Evolutionary conservation across 23 tunicate genomes (phyloP), one percentile per base, ranked within the genome.

Genomic region (Trididemnum clinides): DNA sequence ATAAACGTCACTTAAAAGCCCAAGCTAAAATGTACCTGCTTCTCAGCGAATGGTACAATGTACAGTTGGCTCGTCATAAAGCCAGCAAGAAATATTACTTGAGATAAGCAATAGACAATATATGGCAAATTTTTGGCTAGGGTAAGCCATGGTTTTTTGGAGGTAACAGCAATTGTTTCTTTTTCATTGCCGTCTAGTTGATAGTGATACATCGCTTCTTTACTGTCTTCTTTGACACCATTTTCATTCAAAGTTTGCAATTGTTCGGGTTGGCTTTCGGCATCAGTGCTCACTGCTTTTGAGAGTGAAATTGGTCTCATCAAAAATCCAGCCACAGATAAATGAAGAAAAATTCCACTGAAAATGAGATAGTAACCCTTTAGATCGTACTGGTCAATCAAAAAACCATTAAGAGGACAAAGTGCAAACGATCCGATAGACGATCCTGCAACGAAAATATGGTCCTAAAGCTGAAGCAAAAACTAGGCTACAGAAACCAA

Each of bases 1-100:
- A n/a, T n/a, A n/a, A n/a, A n/a, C n/a, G n/a, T n/a, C n/a, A n/a
- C n/a, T n/a, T n/a, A n/a, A n/a, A n/a, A n/a, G n/a, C n/a, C n/a
- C n/a, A n/a, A n/a, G n/a, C n/a, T n/a, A n/a, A n/a, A n/a, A n/a
- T 57, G 0, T 78, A 92, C 97, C 82, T 92, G 91, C 20, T 51
- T 51, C 51, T 77, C 86, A 19, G 97, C 97, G 69, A 80, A 92
- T 34, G 97, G 97, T 20, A 92, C 88, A 25, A 92, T 92, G 78
- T 92, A 92, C 37, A 92, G 75, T 59, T 92, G 97, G 30, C 71
- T 57, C 7, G 77, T 71, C 37, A 92, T 54, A 82, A 82, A 92
- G n/a, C 97, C 97, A 18, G 91, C 88, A 5, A 92, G 76, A 57
- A 92, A 92, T 4, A 92, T 82, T 0, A 87, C 78, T 57, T 92